phyloP scores from a whole-genome alignment of 2,888 invertebrate species.

The Amblyjoppa proteus region DNA sequence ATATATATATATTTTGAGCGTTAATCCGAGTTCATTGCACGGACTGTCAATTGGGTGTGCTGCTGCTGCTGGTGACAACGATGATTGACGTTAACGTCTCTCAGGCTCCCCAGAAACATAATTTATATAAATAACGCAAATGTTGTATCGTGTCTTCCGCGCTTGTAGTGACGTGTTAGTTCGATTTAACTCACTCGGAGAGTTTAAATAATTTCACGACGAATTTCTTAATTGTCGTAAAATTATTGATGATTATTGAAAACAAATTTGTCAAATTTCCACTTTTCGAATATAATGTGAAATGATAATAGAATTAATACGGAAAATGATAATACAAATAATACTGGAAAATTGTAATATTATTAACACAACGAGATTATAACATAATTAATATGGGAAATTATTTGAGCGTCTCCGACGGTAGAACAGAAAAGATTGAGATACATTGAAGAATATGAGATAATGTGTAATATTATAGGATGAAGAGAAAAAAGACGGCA shows the following conservation, averaged over 20 bases:
- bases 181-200: slow-evolving; percentile 58
- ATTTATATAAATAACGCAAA: slow-evolving; percentile 30
- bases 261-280: background rate
- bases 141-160: slow-evolving; percentile 48
- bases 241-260: background rate
- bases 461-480: slow-evolving; percentile 83
- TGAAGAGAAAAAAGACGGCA: slow-evolving; percentile 89
- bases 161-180: slow-evolving; percentile 55
- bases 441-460: slow-evolving; percentile 71
- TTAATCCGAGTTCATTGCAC: slow-evolving; percentile 6
- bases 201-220: slow-evolving; percentile 56
- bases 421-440: slow-evolving; percentile 24
- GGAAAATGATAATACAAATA: too few species aligned
- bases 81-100: slow-evolving; percentile 50
- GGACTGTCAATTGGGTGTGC: slow-evolving; percentile 31
- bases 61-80: slow-evolving; percentile 53
- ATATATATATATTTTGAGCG: background rate
- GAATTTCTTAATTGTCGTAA: background rate
- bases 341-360: too few species aligned
- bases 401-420: slow-evolving; percentile 61
- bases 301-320: too few species aligned
- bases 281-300: background rate
- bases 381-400: too few species aligned
- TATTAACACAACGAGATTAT: too few species aligned
- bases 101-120: slow-evolving; percentile 65